Base-by-base conservation (phyloP, 2,888 invertebrate species). In the Rugalucina vietnamica region DNA sequence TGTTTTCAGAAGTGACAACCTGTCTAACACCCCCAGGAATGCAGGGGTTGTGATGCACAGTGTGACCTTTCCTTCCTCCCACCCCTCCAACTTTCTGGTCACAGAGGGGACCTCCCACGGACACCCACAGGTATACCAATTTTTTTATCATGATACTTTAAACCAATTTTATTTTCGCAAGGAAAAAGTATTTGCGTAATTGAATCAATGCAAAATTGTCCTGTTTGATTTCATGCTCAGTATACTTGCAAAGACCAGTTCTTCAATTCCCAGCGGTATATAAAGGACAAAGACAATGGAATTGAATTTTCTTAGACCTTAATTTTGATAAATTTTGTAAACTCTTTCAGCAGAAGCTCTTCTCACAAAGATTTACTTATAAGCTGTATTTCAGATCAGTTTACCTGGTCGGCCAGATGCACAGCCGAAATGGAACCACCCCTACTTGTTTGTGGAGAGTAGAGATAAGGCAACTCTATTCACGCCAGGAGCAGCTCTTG, bases 381-480 rank as follows among this genome's bases (percentile, higher is more conserved):
- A 12, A 8, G 54, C 24, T 72, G 24, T 73, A 29, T 84, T 82
- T 39, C 89, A 94, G 94, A 85, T 94, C 71, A 93, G 92, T 76
- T 79, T 93, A 70, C 91, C 92, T n/a, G 93, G 94, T 1, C 81
- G 90, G 18, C 94, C 94, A 8, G 91, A 91, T n/a, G 87, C 85
- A 0, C 93, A 93, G 82, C 94, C 94, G 0, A 81, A 81, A 21
- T 94, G 94, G 94, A 91, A 93, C 76, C 93, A 94, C 76, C 91
- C 93, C 5, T 94, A 90, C 79, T 80, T 94, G 81, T 94, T 94
- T 88, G 89, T 91, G 76, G 91, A 93, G 27, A 83, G 86, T 27
- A 89, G 92, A 39, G 94, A 94, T 83, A 93, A 93, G 65, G 93
- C 93, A 32, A 93, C 94, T 1, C 85, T 94, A 82, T 94, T 93